Evolutionary conservation across 1,140 invertebrate genomes (phyloP).

Genomic region (Lucilia cuprina): DNA sequence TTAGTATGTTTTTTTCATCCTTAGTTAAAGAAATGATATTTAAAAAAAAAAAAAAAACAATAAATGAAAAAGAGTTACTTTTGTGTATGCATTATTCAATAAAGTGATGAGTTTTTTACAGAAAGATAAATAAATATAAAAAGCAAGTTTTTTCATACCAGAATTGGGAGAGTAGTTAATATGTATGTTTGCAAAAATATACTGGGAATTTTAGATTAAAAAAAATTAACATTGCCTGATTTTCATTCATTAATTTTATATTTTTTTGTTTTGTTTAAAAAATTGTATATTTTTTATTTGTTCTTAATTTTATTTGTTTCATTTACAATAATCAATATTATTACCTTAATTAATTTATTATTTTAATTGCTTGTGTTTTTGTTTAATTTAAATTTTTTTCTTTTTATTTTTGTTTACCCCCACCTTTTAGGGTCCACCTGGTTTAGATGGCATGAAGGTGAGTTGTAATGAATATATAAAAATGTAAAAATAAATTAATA

Average conservation of each 20-base stretch:
- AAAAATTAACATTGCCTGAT: not conserved
- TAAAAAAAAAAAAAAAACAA: not conserved
- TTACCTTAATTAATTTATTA: conserved; percentile 13
- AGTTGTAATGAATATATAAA: conserved; percentile 43
- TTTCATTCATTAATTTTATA: not conserved
- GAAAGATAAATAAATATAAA: conserved; percentile 15
- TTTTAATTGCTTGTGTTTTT: not conserved
- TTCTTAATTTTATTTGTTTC: conserved; percentile 5
- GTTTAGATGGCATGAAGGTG: conserved; percentile 79
- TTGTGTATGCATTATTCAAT: conserved; percentile 34
- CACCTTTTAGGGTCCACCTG: conserved; percentile 71
- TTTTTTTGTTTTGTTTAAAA: not conserved
- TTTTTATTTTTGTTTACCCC: conserved; percentile 12
- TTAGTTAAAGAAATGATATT: conserved; percentile 26
- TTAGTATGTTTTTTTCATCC: not conserved
- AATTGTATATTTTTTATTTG: not conserved
- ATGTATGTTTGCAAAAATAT: no score
- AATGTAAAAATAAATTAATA: conserved; percentile 19
- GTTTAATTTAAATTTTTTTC: conserved; percentile 29
- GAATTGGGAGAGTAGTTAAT: no score
- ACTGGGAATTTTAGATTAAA: not conserved
- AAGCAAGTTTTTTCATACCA: not conserved
- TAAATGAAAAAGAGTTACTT: not conserved
- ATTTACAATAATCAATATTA: not conserved
- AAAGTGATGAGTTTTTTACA: conserved; percentile 35